Conservation (phyloP, 1,140 invertebrate species). For the Cephus cinctus region DNA sequence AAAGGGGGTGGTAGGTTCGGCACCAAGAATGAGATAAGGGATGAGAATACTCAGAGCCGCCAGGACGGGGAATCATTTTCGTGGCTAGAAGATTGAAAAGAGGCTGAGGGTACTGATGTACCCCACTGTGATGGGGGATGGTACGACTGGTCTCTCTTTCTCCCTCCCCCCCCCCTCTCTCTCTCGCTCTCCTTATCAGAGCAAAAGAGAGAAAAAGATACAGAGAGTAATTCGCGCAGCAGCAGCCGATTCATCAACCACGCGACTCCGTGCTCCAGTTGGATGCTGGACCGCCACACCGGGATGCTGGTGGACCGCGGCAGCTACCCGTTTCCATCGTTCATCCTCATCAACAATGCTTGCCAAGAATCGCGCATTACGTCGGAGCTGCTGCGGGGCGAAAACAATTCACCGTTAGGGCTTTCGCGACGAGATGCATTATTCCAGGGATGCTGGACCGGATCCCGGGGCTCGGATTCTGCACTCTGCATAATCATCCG, state of each 20-base stretch:
- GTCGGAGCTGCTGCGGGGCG: neutral
- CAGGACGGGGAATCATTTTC: no score
- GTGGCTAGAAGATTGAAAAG: no score
- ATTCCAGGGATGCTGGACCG: no score
- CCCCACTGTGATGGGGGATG: no score
- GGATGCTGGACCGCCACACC: neutral
- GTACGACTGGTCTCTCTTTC: conserved; percentile 7
- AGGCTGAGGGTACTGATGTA: no score
- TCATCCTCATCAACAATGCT: conserved; percentile 45
- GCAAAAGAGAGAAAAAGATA: neutral
- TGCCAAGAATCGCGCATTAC: conserved; percentile 29
- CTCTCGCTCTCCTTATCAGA: conserved; percentile 16
- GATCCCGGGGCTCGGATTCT: no score
- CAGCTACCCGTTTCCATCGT: conserved; percentile 38
- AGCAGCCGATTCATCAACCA: conserved; percentile 43
- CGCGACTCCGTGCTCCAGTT: conserved; percentile 23
- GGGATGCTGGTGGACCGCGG: conserved; percentile 22
- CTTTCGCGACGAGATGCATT: neutral
- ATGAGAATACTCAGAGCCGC: no score
- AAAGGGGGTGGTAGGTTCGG: no score
- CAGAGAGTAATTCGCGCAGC: conserved; percentile 26
- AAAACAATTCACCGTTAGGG: neutral
- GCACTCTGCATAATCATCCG: neutral
- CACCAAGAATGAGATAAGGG: no score
- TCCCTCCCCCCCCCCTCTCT: conserved; percentile 1